Evolutionary conservation across 2,797 vertebrate species (phyloP), one percentile per base, ranked within the genome.

Genomic region (Gallirallus australis): DNA sequence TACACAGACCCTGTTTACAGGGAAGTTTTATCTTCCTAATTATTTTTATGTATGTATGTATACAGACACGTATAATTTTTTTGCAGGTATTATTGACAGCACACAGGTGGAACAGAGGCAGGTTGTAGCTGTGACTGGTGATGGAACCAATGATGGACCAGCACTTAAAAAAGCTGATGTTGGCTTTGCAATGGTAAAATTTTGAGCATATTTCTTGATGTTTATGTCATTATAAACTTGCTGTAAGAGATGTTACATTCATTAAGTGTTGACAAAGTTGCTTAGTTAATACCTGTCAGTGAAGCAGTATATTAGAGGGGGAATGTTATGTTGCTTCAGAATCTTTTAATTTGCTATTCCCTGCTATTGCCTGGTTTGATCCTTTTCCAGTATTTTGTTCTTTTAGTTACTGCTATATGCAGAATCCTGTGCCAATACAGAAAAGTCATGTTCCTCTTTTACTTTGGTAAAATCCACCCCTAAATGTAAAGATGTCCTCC

Each of bases 141-240:
- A 99, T 7, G 99, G 99, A 64, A 99, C 99, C 96, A 99, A 99
- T 4, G 99, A 99, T 15, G 99, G 99, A 73, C 99, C 99, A 45
- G 99, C 99, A 5, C 98, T 99, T 65, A 99, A 99, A 98, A 99
- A 99, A 97, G 99, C 99, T 3, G 99, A 99, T 68, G 99, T 99
- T 39, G 99, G 99, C 83, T 99, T 99, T 71, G 99, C 99, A 93
- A 99, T 99, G 99, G 99, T 99, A 98, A 86, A 97, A 91, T 61
- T 47, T 92, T 56, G n/a, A 81, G 73, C 21, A 2, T 63, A 48
- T 70, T 86, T 75, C 31, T 57, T 59, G 37, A n/a, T 86, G 31
- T 63, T 91, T 82, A 37, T 86, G 64, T 78, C 30, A 3, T 50
- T 66, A 42, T n/a, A 61, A 61, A 52, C 64, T 48, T 80, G 28